Percentiles rank a stretch among this genome's conserved stretches.
phyloP scores from a whole-genome alignment of 2,797 vertebrate species.

The Knipowitschia caucasica region DNA sequence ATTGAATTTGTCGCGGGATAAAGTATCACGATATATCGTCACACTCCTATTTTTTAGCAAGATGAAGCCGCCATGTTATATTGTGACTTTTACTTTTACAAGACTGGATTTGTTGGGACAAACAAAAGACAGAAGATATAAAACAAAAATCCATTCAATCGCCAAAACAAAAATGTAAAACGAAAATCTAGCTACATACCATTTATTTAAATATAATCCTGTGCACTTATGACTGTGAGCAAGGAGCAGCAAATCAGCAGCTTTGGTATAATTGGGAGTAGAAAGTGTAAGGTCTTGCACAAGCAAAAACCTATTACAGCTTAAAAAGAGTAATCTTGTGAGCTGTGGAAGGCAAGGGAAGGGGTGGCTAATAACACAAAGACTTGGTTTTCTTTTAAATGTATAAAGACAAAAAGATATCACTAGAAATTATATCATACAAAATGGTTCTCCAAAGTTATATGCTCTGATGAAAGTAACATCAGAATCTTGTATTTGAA shows the following conservation, averaged over 20 bases:
- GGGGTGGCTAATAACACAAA: background rate
- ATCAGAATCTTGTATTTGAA: too few species aligned
- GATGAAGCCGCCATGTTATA: too few species aligned
- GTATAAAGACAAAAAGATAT: too few species aligned
- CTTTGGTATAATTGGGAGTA: slow-evolving; percentile 36
- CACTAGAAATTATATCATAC: too few species aligned
- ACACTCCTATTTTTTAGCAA: too few species aligned
- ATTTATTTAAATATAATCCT: slow-evolving; percentile 39
- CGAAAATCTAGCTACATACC: slow-evolving; percentile 13
- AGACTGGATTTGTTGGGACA: too few species aligned
- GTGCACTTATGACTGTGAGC: slow-evolving; percentile 33
- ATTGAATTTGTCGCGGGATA: too few species aligned
- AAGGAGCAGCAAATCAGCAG: slow-evolving; percentile 20
- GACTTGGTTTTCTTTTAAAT: too few species aligned
- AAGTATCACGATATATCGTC: too few species aligned
- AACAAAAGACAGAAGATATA: background rate
- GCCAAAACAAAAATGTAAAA: slow-evolving; percentile 6
- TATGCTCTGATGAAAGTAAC: too few species aligned
- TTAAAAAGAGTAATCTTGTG: slow-evolving; percentile 16
- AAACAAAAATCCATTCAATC: slow-evolving; percentile 8
- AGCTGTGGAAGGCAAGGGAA: background rate
- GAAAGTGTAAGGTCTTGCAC: slow-evolving; percentile 22
- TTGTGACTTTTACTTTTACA: too few species aligned
- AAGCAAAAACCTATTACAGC: slow-evolving; percentile 7
- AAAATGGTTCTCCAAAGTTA: too few species aligned